These are phyloP conservation scores for Hippocampus abdominalis DNA, from an alignment of 2,113 vertebrate genomes.

Conservation along the genomic window DNA sequence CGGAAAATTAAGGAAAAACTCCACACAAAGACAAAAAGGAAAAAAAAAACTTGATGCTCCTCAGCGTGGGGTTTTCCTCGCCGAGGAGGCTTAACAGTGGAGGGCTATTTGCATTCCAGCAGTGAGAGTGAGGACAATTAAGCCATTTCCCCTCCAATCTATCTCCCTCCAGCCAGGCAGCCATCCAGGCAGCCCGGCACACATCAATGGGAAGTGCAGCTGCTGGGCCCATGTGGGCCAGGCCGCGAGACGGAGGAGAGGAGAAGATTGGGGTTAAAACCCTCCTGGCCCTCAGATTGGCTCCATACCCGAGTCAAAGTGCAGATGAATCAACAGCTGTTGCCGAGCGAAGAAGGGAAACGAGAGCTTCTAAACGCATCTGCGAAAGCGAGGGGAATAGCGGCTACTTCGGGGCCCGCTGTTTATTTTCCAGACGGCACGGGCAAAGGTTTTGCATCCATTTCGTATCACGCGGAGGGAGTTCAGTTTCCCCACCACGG, in stretches of 20 bases:
- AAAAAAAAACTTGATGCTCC: slow-evolving; percentile 7
- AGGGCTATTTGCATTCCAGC: slow-evolving; percentile 76
- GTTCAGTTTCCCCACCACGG: slow-evolving; percentile 42
- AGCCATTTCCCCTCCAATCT: slow-evolving; percentile 79
- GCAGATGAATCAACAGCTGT: slow-evolving; percentile 51
- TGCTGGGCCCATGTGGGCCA: slow-evolving; percentile 67
- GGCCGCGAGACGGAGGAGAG: slow-evolving; percentile 63
- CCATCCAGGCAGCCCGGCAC: slow-evolving; percentile 50
- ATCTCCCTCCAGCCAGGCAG: slow-evolving; percentile 70
- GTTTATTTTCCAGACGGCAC: slow-evolving; percentile 51
- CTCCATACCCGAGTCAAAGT: slow-evolving; percentile 69
- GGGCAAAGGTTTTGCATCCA: slow-evolving; percentile 24
- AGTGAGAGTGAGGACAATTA: slow-evolving; percentile 77
- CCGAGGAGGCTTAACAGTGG: slow-evolving; percentile 35
- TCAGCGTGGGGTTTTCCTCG: slow-evolving; percentile 31
- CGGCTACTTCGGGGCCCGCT: slow-evolving; percentile 29
- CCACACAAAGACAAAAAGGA: too few relatives aligned
- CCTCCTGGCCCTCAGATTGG: slow-evolving; percentile 72
- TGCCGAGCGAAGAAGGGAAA: slow-evolving; percentile 35
- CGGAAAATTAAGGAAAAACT: neutral
- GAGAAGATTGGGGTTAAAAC: slow-evolving; percentile 80
- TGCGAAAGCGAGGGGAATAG: slow-evolving; percentile 51
- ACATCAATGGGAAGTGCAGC: slow-evolving; percentile 74
- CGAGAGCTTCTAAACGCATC: slow-evolving; percentile 38
- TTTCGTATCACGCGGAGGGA: slow-evolving; percentile 29